Percentiles rank a stretch among this genome's conserved stretches.
Evolutionary conservation across 2,888 invertebrate species (phyloP).

Genomic region (Oxycera nigricornis): DNA sequence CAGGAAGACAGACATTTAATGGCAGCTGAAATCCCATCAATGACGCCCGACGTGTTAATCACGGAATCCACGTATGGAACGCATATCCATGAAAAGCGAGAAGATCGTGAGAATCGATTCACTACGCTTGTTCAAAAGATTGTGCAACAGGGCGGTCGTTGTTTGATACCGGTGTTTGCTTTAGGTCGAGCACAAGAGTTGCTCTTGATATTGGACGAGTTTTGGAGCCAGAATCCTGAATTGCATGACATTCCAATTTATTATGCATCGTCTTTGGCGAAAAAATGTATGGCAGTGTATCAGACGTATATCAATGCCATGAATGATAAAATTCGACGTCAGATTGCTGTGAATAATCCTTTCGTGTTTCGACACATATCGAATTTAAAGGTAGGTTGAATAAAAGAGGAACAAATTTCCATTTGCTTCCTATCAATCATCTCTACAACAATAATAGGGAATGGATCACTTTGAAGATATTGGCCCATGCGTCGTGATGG

Average conservation of each 20-base stretch:
- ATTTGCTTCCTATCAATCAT: no score
- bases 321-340: constrained; percentile 96
- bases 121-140: constrained; percentile 94
- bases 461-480: constrained; percentile 99
- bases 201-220: constrained; percentile 94
- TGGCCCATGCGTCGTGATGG: constrained; percentile 99
- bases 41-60: constrained; percentile 95
- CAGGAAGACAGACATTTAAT: constrained; percentile 99
- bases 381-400: constrained; percentile 74
- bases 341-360: constrained; percentile 98
- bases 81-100: constrained; percentile 97
- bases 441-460: constrained; percentile 66
- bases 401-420: neutral
- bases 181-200: constrained; percentile 96
- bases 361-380: constrained; percentile 98
- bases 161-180: constrained; percentile 98
- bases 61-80: constrained; percentile 99
- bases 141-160: constrained; percentile 95
- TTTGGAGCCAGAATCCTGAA: constrained; percentile 96
- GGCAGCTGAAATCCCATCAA: constrained; percentile 98
- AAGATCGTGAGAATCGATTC: constrained; percentile 94
- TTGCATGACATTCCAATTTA: constrained; percentile 98
- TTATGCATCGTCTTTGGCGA: constrained; percentile 98
- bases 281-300: constrained; percentile 99
- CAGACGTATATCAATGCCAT: constrained; percentile 99